Conservation (phyloP, 2,113 vertebrate genomes). For the Hassar affinis region DNA sequence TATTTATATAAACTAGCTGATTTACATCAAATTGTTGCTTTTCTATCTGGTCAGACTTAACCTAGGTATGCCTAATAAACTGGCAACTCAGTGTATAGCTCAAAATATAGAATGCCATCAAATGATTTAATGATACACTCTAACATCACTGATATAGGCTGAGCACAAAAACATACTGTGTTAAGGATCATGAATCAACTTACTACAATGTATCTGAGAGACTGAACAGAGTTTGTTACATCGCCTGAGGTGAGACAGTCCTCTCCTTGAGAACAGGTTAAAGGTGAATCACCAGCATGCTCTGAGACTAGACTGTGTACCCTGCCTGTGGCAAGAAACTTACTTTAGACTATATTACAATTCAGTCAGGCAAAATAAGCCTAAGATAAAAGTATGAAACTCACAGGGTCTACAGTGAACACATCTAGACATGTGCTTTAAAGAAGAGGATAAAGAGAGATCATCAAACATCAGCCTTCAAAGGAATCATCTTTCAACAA, state of each 20-base stretch:
- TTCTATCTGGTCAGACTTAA: background rate
- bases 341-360: slow-evolving; percentile 8
- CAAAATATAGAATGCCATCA: background rate
- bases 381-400: slow-evolving; percentile 8
- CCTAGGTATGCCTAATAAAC: background rate
- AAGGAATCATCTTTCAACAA: background rate
- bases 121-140: background rate
- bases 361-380: background rate
- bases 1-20: background rate
- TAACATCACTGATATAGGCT: background rate
- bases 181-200: background rate
- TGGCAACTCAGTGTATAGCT: background rate
- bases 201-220: background rate
- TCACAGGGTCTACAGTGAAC: slow-evolving; percentile 26
- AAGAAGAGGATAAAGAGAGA: slow-evolving; percentile 11
- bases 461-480: slow-evolving; percentile 4
- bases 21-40: background rate
- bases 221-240: slow-evolving; percentile 64
- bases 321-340: slow-evolving; percentile 53
- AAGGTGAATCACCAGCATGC: slow-evolving; percentile 54
- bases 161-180: background rate
- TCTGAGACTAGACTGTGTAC: slow-evolving; percentile 56
- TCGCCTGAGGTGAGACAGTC: slow-evolving; percentile 70
- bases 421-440: slow-evolving; percentile 51
- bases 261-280: slow-evolving; percentile 54